Evolutionary conservation across 2,113 vertebrate species (phyloP), one percentile per base, ranked within the genome.

Genomic region (Typhlomys cinereus): DNA sequence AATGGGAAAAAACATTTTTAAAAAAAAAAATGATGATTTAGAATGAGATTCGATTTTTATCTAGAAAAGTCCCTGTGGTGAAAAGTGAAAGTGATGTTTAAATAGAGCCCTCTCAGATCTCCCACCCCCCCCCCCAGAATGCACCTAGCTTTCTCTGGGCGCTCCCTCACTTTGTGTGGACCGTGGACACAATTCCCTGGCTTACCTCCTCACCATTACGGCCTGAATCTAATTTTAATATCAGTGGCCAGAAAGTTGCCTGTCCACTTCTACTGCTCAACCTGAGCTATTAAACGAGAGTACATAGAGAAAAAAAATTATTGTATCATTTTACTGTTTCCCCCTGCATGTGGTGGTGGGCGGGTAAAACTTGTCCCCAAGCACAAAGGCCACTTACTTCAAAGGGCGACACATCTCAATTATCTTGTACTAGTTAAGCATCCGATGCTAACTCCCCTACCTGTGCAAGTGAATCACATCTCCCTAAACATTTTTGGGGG

Each of bases 151-250:
- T n/a, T 90, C 50, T 79, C 52, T 75, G 46, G 62, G 66, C 76
- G 70, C n/a, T n/a, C 75, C 76, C 50, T 93, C 92, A 74, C 76
- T 89, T 95, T 76, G 4, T n/a, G 1, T 80, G 69, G 80, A 90
- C 76, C 34, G 1, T 91, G 91, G 86, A 93, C 89, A 93, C 90
- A 52, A 79, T 93, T 59, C 44, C 59, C 25, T 17, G 64, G 83
- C 48, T 54, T 73, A 36, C 57, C 44, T 83, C 83, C 93, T 39
- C 50, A 80, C 66, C 50, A 84, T 67, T 36, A 67, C 52, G 57
- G 59, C 80, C 89, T 95, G 86, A 90, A 90, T 94, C 86, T 96
- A 94, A 92, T 95, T 95, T 97, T 95, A 94, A 94, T 85, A 93
- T 79, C 74, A 82, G 62, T 90, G 88, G 83, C 95, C 92, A 73